These are phyloP conservation scores for Andrena camellia DNA, from an alignment of 2,888 invertebrate species.

Conservation along the genomic window DNA sequence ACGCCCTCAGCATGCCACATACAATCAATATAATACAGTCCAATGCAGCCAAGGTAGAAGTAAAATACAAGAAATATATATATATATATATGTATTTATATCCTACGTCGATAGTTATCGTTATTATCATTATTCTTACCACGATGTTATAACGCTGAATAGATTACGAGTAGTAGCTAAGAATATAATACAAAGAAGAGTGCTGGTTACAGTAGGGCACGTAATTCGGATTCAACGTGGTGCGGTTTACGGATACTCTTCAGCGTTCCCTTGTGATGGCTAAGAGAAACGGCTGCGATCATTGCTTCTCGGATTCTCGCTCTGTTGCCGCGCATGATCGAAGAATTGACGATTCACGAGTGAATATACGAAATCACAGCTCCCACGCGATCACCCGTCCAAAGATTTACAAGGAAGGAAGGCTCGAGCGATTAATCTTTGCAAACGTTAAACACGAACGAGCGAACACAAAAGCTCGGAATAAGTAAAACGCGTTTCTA, in stretches of 20 bases:
- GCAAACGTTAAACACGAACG: not conserved
- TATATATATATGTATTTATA: slow-evolving; percentile 78
- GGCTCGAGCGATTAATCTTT: slow-evolving; percentile 1
- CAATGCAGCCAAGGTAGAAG: slow-evolving; percentile 82
- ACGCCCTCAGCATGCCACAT: slow-evolving; percentile 82
- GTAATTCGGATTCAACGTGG: slow-evolving; percentile 73
- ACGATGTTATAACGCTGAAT: slow-evolving; percentile 78
- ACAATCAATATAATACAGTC: slow-evolving; percentile 82
- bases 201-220: slow-evolving; percentile 74
- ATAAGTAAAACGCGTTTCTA: slow-evolving; percentile 1
- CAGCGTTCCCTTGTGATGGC: slow-evolving; percentile 24
- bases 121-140: slow-evolving; percentile 75
- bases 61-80: slow-evolving; percentile 82
- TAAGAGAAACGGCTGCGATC: slow-evolving; percentile 31
- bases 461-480: slow-evolving; percentile 32
- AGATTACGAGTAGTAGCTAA: slow-evolving; percentile 76
- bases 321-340: slow-evolving; percentile 19
- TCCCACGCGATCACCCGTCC: slow-evolving; percentile 19
- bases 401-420: slow-evolving; percentile 19
- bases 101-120: slow-evolving; percentile 73
- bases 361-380: slow-evolving; percentile 58
- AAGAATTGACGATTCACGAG: slow-evolving; percentile 20
- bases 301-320: slow-evolving; percentile 10
- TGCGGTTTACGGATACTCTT: slow-evolving; percentile 50
- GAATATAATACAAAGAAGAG: slow-evolving; percentile 78